These are phyloP conservation scores for Neodiprion lecontei DNA, from an alignment of 1,140 invertebrate genomes.

Conservation along the genomic window DNA sequence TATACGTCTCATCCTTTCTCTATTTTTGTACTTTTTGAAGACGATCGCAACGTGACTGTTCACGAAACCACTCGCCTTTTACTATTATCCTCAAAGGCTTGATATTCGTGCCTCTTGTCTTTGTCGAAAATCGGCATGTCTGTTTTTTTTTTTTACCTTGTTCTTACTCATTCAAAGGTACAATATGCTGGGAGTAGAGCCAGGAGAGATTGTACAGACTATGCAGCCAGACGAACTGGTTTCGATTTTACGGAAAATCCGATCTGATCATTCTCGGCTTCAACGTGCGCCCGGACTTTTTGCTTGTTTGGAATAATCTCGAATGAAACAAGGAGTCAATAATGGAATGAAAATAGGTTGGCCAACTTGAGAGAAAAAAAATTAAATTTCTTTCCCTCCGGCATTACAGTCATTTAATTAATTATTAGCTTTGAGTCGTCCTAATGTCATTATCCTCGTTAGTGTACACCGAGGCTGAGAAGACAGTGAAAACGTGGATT, in stretches of 20 bases:
- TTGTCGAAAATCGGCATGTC: too few species aligned
- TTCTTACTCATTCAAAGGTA: too few species aligned
- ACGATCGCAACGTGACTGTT: not conserved
- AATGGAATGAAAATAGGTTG: not conserved
- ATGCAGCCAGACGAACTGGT: too few species aligned
- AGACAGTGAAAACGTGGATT: not conserved
- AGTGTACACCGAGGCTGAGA: not conserved
- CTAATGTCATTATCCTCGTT: slow-evolving; percentile 1
- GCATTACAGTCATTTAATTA: not conserved
- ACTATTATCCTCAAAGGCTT: not conserved
- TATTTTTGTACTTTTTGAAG: not conserved
- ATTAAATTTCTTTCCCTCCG: not conserved
- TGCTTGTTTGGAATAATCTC: too few species aligned
- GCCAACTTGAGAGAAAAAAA: too few species aligned
- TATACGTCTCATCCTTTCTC: not conserved
- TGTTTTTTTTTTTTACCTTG: too few species aligned
- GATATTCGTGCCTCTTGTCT: not conserved
- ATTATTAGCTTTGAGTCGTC: not conserved
- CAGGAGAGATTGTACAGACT: too few species aligned
- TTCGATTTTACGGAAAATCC: too few species aligned
- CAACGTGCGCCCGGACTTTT: too few species aligned
- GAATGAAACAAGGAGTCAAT: not conserved
- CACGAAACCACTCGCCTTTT: not conserved
- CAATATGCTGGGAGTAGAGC: too few species aligned
- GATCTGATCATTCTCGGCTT: too few species aligned